Conservation (phyloP, 2,888 invertebrate species). For the Stenotaenia linearis region DNA sequence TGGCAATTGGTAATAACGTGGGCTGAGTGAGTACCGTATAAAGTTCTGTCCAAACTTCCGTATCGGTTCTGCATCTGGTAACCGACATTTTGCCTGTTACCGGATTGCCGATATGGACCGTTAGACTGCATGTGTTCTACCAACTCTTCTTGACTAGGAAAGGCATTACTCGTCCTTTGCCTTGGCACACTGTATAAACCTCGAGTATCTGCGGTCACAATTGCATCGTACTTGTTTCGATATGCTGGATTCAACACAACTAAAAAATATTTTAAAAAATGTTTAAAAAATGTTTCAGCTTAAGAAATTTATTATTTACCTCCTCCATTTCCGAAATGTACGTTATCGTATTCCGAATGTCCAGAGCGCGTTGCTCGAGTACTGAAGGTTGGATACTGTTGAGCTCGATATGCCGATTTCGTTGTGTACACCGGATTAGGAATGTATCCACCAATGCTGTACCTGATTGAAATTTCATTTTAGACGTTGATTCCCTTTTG, state of each 20-base stretch:
- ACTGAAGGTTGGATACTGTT: constrained; percentile 47
- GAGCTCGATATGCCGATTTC: constrained; percentile 46
- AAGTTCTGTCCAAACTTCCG: constrained; percentile 44
- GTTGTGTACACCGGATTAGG: constrained; percentile 46
- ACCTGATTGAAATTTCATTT: not conserved
- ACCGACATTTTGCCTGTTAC: not conserved
- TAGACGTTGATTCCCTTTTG: not conserved
- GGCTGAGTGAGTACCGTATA: not conserved
- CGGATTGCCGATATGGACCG: constrained; percentile 30
- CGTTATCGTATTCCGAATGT: constrained; percentile 28
- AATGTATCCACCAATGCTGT: constrained; percentile 41
- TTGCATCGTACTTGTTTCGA: constrained; percentile 37
- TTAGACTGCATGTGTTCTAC: constrained; percentile 45
- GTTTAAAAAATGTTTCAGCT: not conserved
- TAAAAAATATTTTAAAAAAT: constrained; percentile 14
- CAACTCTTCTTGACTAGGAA: constrained; percentile 43
- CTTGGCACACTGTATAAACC: constrained; percentile 48
- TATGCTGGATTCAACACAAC: constrained; percentile 38
- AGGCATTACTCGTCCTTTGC: constrained; percentile 46
- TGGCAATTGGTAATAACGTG: not conserved
- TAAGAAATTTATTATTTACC: not conserved
- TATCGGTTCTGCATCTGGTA: constrained; percentile 37
- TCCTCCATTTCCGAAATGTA: not conserved
- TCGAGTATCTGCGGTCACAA: constrained; percentile 36
- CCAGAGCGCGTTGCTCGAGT: constrained; percentile 34